A percentile compares a stretch with the other conserved stretches of the same genome.
Evolutionary conservation across 2,113 vertebrate species (phyloP).

Genomic region (Campylomormyrus tamandua): DNA sequence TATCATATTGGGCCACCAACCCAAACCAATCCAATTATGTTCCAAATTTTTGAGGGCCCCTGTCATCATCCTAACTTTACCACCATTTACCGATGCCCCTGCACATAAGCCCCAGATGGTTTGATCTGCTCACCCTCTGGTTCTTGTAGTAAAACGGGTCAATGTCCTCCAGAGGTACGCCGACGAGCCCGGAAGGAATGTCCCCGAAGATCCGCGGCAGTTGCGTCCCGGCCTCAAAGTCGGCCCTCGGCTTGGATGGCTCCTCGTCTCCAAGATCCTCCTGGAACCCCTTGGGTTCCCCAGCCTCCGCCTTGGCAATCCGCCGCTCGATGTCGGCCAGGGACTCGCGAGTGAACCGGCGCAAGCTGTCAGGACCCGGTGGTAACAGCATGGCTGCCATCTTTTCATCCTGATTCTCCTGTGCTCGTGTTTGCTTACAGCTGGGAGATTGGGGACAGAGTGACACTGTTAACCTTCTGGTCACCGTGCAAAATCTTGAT

Average conservation of each 20-base stretch:
- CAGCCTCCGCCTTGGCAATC: slow-evolving; percentile 65
- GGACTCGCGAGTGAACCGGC: slow-evolving; percentile 82
- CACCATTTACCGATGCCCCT: neutral
- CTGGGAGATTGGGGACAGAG: slow-evolving; percentile 41
- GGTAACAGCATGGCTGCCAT: slow-evolving; percentile 80
- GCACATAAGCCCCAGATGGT: neutral
- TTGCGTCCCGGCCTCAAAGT: slow-evolving; percentile 80
- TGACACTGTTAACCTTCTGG: neutral
- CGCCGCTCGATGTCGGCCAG: slow-evolving; percentile 81
- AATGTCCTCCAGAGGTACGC: slow-evolving; percentile 78
- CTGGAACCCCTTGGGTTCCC: slow-evolving; percentile 57
- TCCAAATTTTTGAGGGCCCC: neutral
- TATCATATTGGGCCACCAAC: neutral
- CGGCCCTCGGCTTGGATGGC: slow-evolving; percentile 63
- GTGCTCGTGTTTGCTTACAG: slow-evolving; percentile 62
- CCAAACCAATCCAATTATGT: neutral
- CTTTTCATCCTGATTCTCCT: slow-evolving; percentile 87
- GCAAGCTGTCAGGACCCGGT: slow-evolving; percentile 81
- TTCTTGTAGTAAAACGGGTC: slow-evolving; percentile 74
- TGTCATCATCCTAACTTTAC: neutral
- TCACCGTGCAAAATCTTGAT: neutral
- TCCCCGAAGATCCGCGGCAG: slow-evolving; percentile 76
- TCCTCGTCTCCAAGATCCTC: slow-evolving; percentile 63
- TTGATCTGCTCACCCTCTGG: slow-evolving; percentile 62
- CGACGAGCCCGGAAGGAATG: slow-evolving; percentile 73